A percentile compares a stretch with the other conserved stretches of the same genome.
phyloP scores from a whole-genome alignment of 2,888 invertebrate species.

The Sisyra nigra region DNA sequence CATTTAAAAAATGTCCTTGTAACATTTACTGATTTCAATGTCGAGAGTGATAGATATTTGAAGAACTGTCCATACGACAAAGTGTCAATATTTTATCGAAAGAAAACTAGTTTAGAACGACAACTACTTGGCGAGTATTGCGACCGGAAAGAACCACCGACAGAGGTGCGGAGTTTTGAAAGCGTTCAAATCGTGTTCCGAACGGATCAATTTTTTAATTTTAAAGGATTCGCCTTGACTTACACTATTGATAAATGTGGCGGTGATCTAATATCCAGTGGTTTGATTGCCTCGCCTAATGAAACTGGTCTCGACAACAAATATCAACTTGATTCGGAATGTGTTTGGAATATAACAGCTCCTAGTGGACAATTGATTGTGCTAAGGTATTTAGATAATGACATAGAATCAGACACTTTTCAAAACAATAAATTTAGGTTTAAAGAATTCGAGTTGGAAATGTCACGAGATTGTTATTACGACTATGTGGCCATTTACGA shows the following conservation, averaged over 20 bases:
- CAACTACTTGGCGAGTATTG: slow-evolving; percentile 24
- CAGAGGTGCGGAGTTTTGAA: slow-evolving; percentile 12
- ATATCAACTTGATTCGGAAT: slow-evolving; percentile 40
- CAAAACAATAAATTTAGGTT: slow-evolving; percentile 27
- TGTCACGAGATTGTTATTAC: slow-evolving; percentile 29
- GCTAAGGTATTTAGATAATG: slow-evolving; percentile 41
- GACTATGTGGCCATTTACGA: slow-evolving; percentile 50
- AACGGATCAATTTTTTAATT: slow-evolving; percentile 39
- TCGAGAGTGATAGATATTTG: too few relatives aligned
- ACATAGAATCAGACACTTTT: too few relatives aligned
- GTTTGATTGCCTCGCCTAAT: slow-evolving; percentile 33
- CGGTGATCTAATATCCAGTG: slow-evolving; percentile 43
- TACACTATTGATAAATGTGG: slow-evolving; percentile 54
- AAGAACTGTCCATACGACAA: slow-evolving; percentile 35
- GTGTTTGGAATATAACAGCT: slow-evolving; percentile 64
- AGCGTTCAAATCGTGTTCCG: slow-evolving; percentile 26
- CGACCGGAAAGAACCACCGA: slow-evolving; percentile 23
- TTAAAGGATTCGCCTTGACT: slow-evolving; percentile 40
- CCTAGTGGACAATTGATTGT: slow-evolving; percentile 44
- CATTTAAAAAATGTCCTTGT: too few relatives aligned
- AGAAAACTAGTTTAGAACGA: too few relatives aligned
- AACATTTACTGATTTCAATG: too few relatives aligned
- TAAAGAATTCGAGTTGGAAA: slow-evolving; percentile 37
- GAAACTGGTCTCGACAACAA: slow-evolving; percentile 11
- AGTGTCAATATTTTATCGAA: slow-evolving; percentile 26